Base-by-base conservation (phyloP, 2,888 invertebrate genomes). In the Phanerotoma sp. region DNA sequence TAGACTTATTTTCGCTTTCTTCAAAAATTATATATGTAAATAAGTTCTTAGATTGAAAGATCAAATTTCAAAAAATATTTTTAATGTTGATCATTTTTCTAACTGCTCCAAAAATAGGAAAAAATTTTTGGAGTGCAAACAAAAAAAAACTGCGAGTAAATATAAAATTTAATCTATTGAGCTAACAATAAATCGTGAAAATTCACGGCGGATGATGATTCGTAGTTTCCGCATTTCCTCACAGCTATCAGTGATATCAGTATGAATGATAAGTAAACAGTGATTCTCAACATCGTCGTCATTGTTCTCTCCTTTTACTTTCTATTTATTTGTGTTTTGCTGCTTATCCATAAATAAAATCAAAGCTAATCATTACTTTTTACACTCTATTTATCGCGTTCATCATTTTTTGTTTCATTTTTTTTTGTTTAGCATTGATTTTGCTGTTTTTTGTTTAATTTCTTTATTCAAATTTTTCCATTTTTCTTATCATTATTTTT, bases 211-310 rank as follows among this genome's bases (percentile, higher is more conserved):
- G 21, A 32, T 20, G 20, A 15, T 46, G 33, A 35, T 46, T 22
- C n/a, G 21, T 44, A 50, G 28, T 57, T 54, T 57, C 21, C 47
- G 42, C 37, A 42, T 41, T 57, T 50, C 51, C 37, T 42, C 16
- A 25, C 32, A 35, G 28, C 30, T 57, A 53, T 25, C 25, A 25
- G 9, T 25, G 25, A 25, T 25, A 57, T 57, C 49, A 41, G n/a
- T 32, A 9, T 25, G 22, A 35, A 41, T 25, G 46, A 53, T 57
- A 53, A 57, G 46, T 28, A 32, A 15, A 18, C 49, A 53, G 53
- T 33, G 45, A 33, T 45, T 42, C 42, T 44, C 50, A 47, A 54
- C 50, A 22, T 5, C 22, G 15, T 41, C 18, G n/a, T 21, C 10
- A 15, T n/a, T 13, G 11, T 15, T 41, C 6, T 16, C 25, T 11